phyloP scores from a whole-genome alignment of 2,797 vertebrate genomes.

The Threskiornis aethiopicus region DNA sequence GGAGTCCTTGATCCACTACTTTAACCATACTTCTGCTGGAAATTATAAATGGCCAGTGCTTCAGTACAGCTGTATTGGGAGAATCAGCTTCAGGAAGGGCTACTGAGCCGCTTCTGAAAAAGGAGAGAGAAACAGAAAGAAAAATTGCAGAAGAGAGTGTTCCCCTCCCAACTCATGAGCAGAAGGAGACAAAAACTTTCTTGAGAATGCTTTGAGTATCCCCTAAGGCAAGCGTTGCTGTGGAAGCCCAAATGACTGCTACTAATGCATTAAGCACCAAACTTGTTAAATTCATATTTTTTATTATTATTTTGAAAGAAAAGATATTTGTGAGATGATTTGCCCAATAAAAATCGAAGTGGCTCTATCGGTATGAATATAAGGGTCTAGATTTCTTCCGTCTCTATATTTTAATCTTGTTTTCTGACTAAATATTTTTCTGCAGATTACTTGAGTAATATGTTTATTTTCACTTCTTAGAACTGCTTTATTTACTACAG shows the following conservation, averaged over 20 bases:
- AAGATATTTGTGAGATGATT: background rate
- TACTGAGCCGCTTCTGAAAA: background rate
- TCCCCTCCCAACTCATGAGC: background rate
- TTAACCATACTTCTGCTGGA: background rate
- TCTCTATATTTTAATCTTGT: background rate
- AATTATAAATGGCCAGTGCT: background rate
- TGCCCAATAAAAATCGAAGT: background rate
- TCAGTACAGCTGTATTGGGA: background rate
- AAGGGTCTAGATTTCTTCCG: background rate
- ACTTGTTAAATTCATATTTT: background rate
- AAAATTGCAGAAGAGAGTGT: background rate
- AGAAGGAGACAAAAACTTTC: background rate
- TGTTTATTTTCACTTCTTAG: background rate
- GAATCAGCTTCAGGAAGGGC: background rate
- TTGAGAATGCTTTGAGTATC: background rate
- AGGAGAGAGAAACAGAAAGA: background rate
- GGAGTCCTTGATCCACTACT: background rate
- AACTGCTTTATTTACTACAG: background rate
- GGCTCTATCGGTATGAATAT: background rate
- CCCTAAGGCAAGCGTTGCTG: background rate
- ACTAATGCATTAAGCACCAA: background rate
- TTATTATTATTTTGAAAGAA: background rate
- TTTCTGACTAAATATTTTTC: background rate
- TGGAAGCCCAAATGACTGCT: background rate
- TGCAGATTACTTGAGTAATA: background rate